phyloP scores from a whole-genome alignment of 2,888 invertebrate species.

The Neoascia interrupta region DNA sequence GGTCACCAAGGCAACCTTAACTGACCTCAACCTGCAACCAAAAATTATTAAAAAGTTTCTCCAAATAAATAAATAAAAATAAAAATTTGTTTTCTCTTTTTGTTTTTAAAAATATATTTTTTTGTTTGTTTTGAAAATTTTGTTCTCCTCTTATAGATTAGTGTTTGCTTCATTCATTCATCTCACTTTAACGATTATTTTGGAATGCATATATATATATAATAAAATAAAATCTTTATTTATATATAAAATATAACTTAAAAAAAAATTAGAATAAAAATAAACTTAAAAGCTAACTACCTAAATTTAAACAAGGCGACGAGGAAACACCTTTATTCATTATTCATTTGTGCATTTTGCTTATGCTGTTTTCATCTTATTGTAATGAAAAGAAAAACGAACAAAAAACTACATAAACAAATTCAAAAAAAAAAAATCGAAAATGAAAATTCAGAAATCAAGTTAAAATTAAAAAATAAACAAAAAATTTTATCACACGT shows the following conservation, averaged over 20 bases:
- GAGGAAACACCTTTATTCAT: slow-evolving; percentile 13
- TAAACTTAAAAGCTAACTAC: slow-evolving; percentile 37
- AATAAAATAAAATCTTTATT: slow-evolving; percentile 43
- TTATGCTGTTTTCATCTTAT: slow-evolving; percentile 20
- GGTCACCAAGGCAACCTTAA: too few relatives aligned
- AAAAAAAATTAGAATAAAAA: slow-evolving; percentile 34
- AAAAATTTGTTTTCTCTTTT: slow-evolving; percentile 5
- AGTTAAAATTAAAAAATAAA: slow-evolving; percentile 54
- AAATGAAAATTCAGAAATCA: not conserved
- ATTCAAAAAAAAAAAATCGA: not conserved
- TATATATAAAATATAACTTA: slow-evolving; percentile 45
- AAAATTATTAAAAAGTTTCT: too few relatives aligned
- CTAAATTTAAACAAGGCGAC: not conserved
- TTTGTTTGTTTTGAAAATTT: too few relatives aligned
- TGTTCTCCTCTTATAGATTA: slow-evolving; percentile 14
- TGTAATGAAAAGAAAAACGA: slow-evolving; percentile 10
- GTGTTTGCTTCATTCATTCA: slow-evolving; percentile 42
- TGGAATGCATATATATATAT: slow-evolving; percentile 18
- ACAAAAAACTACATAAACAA: too few relatives aligned
- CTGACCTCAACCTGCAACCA: too few relatives aligned
- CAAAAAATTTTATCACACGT: slow-evolving; percentile 67
- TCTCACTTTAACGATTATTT: slow-evolving; percentile 53
- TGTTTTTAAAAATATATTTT: slow-evolving; percentile 17
- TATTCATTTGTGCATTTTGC: slow-evolving; percentile 34
- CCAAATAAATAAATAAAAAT: slow-evolving; percentile 11